Evolutionary conservation across 2,888 invertebrate species (phyloP).

Genomic region (Euclidia mi): DNA sequence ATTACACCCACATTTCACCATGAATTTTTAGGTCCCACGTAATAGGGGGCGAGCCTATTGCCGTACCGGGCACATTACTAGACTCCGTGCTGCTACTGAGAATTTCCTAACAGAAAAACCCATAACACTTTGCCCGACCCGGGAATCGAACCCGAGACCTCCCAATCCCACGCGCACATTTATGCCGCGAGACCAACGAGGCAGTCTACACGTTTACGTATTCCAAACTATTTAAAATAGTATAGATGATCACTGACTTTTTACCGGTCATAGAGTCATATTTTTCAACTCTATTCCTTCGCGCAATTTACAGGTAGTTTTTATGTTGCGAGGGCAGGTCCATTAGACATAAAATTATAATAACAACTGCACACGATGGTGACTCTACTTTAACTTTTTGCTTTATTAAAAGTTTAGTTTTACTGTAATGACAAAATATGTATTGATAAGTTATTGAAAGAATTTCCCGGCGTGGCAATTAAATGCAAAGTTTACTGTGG

Average conservation of each 20-base stretch:
- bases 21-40: too few relatives aligned
- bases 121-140: too few relatives aligned
- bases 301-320: slow-evolving; percentile 41
- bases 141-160: too few relatives aligned
- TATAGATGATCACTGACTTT: neutral
- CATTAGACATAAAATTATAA: slow-evolving; percentile 57
- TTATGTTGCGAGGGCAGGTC: slow-evolving; percentile 42
- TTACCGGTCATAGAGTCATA: neutral
- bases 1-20: too few relatives aligned
- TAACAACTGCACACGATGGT: slow-evolving; percentile 49
- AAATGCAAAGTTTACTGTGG: slow-evolving; percentile 74
- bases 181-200: too few relatives aligned
- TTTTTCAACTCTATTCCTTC: slow-evolving; percentile 41
- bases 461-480: slow-evolving; percentile 71
- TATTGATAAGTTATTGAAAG: slow-evolving; percentile 41
- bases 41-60: too few relatives aligned
- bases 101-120: too few relatives aligned
- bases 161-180: too few relatives aligned
- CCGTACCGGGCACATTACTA: too few relatives aligned
- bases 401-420: slow-evolving; percentile 16
- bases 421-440: neutral
- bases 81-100: too few relatives aligned
- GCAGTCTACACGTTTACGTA: too few relatives aligned
- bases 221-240: neutral
- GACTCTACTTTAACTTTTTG: slow-evolving; percentile 48